These are phyloP conservation scores for Clamator glandarius DNA, from an alignment of 2,797 vertebrate genomes.

Conservation along the genomic window DNA sequence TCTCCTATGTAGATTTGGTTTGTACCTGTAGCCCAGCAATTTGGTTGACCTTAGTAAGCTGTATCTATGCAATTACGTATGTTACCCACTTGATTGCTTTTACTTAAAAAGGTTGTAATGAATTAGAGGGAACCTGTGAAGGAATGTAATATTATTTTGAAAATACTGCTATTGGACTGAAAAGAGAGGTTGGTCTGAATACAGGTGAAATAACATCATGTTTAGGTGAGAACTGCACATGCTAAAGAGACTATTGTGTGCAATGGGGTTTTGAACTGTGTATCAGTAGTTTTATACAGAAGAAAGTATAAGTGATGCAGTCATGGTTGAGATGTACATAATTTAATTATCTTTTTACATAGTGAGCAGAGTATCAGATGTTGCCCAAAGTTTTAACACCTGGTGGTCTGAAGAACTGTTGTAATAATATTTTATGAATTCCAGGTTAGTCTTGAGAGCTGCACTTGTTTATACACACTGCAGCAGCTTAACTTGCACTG, in stretches of 20 bases:
- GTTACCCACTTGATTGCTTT: neutral
- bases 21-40: neutral
- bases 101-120: neutral
- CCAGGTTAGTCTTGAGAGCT: neutral
- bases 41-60: neutral
- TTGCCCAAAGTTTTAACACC: neutral
- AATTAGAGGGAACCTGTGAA: neutral
- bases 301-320: neutral
- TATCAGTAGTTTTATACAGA: neutral
- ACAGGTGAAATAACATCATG: neutral
- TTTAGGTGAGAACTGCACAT: neutral
- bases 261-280: neutral
- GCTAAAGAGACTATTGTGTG: neutral
- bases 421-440: neutral
- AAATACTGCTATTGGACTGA: neutral
- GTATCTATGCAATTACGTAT: neutral
- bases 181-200: neutral
- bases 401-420: neutral
- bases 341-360: neutral
- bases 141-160: neutral
- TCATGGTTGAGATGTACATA: neutral
- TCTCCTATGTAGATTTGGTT: neutral
- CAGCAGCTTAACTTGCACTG: neutral
- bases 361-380: neutral
- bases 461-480: neutral